Conservation (phyloP, 2,113 vertebrate species). For the Atherinomorus stipes region DNA sequence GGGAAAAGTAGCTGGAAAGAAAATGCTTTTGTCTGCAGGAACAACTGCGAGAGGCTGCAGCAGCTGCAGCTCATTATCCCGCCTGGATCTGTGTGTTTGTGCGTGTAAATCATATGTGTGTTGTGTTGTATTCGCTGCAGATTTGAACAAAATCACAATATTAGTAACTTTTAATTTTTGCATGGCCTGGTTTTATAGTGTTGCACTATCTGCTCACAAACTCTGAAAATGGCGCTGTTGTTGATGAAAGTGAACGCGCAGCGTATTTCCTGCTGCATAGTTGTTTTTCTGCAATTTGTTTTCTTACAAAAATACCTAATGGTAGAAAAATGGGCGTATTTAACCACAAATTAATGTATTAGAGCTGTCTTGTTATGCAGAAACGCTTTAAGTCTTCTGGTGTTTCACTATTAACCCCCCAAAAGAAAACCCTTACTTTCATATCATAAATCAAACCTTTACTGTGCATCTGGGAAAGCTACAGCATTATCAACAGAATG, state of each 20-base stretch:
- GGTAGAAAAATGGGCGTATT: background rate
- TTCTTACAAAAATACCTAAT: background rate
- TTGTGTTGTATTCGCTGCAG: background rate
- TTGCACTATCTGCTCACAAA: background rate
- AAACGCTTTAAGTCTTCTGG: too few relatives aligned
- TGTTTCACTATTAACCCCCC: too few relatives aligned
- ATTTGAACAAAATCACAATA: background rate
- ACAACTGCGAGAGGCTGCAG: constrained; percentile 41
- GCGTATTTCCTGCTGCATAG: constrained; percentile 46
- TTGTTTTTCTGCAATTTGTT: background rate
- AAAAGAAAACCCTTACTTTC: too few relatives aligned
- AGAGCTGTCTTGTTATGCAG: too few relatives aligned
- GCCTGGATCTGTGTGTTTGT: constrained; percentile 20
- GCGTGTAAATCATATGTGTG: too few relatives aligned
- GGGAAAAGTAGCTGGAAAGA: background rate
- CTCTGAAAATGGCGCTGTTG: constrained; percentile 51
- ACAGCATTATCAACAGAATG: too few relatives aligned
- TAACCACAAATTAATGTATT: too few relatives aligned
- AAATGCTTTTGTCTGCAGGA: constrained; percentile 12
- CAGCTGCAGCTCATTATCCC: constrained; percentile 69
- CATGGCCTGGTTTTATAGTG: background rate
- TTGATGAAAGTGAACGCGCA: constrained; percentile 17
- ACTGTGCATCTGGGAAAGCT: too few relatives aligned
- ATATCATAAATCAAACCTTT: too few relatives aligned
- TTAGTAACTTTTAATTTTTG: background rate